Base-by-base conservation (phyloP, 2,113 vertebrate genomes). In the Ptilonorhynchus violaceus region DNA sequence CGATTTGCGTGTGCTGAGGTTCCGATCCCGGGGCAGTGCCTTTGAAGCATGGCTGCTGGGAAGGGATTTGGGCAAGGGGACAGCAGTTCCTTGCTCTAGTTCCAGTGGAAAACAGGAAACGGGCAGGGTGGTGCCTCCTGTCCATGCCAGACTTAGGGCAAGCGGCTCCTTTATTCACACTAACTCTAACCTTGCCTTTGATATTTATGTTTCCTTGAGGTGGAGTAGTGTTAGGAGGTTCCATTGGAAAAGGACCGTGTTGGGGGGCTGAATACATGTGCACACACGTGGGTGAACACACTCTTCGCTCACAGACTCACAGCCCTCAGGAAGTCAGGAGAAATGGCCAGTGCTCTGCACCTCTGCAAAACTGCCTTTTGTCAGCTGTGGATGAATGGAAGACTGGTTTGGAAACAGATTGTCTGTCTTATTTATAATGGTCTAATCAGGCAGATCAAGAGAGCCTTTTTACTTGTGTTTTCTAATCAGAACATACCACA, bases 401-500 rank as follows among this genome's bases (percentile, higher is more conserved):
- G 70, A 44, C 33, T 3, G 0, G 24, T 74, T 82, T 37, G 76
- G 78, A 91, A 79, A 67, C 41, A 77, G 49, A 78, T 52, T 85
- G 68, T 55, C 73, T 89, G 84, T 62, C 53, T 64, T 84, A 80
- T 89, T 93, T 96, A 9, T 77, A 94, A 85, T 47, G 74, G 63
- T 62, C 85, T 87, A 88, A 97, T 91, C 89, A 90, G 92, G 85
- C 76, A 93, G 87, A 88, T 92, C 79, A 72, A 87, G 93, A 93
- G 76, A 96, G 37, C 84, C 75, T 85, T 96, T 88, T 97, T 78
- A 80, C 85, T 80, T 75, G 83, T 89, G 87, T 97, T 93, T 86
- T 90, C 96, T 92, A 96, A 95, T 97, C 94, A 96, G 95, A 93
- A 81, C 92, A 39, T 73, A 41, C 78, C 72, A 92, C 95, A 77